These are phyloP conservation scores for Amaurobius ferox DNA, from an alignment of 2,888 invertebrate genomes.

Conservation along the genomic window DNA sequence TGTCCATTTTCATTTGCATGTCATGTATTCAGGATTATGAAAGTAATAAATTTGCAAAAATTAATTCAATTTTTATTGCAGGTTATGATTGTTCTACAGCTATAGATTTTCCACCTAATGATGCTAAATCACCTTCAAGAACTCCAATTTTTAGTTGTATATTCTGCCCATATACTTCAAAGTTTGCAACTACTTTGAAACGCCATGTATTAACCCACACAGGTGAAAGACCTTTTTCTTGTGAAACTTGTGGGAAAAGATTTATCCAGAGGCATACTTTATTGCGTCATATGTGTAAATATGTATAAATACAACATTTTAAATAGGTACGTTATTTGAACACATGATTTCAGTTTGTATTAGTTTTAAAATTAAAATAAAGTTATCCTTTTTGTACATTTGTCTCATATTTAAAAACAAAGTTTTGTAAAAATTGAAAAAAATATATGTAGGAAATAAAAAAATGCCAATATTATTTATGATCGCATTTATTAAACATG, in stretches of 20 bases:
- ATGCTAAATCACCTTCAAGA: not conserved
- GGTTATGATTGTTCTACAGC: not conserved
- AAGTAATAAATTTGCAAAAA: not conserved
- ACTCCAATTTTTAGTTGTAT: not conserved
- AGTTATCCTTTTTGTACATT: no score
- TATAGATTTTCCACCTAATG: no score
- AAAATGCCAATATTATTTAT: no score
- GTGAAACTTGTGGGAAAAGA: constrained; percentile 33
- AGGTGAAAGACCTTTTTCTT: constrained; percentile 33
- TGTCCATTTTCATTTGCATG: no score
- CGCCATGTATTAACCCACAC: constrained; percentile 31
- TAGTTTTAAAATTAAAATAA: no score
- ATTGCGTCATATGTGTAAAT: constrained; percentile 9
- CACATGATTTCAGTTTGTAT: no score
- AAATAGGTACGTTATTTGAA: no score
- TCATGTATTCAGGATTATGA: no score
- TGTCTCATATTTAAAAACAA: no score
- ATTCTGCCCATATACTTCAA: constrained; percentile 26
- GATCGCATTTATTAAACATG: no score
- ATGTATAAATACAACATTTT: not conserved
- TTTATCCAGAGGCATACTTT: constrained; percentile 30
- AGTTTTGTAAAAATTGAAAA: no score
- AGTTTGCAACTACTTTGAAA: constrained; percentile 36
- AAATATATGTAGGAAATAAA: no score
- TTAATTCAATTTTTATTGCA: not conserved